Conservation (phyloP, 53 echinoderm and acorn worm genomes). For the Actinopyga echinites region DNA sequence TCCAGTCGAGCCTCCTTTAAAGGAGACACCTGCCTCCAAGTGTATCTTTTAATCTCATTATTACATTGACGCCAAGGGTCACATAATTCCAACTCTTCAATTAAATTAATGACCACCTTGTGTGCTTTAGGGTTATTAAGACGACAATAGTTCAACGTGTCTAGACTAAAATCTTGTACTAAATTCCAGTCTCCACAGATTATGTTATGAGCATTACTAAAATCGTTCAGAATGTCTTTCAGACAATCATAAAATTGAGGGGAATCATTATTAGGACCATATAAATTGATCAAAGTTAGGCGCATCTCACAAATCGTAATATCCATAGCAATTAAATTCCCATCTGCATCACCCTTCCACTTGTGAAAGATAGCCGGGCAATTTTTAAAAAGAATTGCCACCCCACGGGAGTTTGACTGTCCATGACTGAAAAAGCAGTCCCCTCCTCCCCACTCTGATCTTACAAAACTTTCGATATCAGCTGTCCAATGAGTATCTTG, state of each 20-base stretch:
- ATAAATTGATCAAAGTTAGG: conserved; percentile 9
- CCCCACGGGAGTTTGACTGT: neutral
- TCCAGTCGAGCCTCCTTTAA: conserved; percentile 22
- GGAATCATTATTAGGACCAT: conserved; percentile 34
- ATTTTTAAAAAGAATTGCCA: neutral
- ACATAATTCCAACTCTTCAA: conserved; percentile 1
- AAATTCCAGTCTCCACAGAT: conserved; percentile 34
- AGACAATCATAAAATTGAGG: neutral
- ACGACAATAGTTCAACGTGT: neutral
- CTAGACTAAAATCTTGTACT: neutral
- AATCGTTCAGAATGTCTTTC: neutral
- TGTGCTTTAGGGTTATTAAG: conserved; percentile 9
- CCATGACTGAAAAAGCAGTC: conserved; percentile 1
- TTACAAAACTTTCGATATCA: neutral
- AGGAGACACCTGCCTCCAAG: conserved; percentile 20
- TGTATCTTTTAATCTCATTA: neutral
- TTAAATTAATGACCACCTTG: conserved; percentile 5
- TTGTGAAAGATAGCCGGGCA: neutral
- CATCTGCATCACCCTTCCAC: neutral
- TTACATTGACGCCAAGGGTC: conserved; percentile 6
- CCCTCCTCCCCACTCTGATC: neutral
- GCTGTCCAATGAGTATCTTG: conserved; percentile 1
- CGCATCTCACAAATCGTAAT: neutral
- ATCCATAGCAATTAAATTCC: conserved; percentile 7
- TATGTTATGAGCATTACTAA: conserved; percentile 17